Percentiles rank a stretch among this genome's conserved stretches.
Conservation (phyloP, 2,113 vertebrate species). For the Ammospiza nelsoni region DNA sequence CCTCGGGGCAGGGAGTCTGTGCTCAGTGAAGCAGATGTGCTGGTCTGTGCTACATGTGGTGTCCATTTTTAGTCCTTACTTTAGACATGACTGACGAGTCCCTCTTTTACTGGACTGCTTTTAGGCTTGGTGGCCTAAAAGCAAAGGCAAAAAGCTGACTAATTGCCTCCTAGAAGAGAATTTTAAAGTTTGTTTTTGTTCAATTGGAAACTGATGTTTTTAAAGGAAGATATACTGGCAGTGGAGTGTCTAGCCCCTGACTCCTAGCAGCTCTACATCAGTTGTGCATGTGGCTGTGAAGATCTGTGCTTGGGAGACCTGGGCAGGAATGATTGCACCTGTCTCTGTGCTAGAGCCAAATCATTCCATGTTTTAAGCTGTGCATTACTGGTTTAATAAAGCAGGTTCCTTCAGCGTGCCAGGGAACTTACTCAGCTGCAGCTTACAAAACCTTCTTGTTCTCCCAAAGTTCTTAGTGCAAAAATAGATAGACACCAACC, state of each 20-base stretch:
- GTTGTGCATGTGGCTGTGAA: neutral
- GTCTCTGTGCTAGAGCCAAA: slow-evolving; percentile 18
- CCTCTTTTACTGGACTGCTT: neutral
- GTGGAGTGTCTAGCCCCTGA: neutral
- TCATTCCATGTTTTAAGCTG: slow-evolving; percentile 40
- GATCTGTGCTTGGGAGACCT: neutral
- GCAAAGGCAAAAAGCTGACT: neutral
- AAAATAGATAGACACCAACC: slow-evolving; percentile 40
- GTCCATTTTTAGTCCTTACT: neutral
- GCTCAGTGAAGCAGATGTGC: neutral
- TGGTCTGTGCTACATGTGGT: neutral
- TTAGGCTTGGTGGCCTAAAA: neutral
- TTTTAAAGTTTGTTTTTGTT: neutral
- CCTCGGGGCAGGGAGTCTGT: neutral
- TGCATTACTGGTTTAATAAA: slow-evolving; percentile 50
- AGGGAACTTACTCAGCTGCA: slow-evolving; percentile 36
- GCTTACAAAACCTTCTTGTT: slow-evolving; percentile 52
- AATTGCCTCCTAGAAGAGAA: neutral
- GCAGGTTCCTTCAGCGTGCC: slow-evolving; percentile 32
- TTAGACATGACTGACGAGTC: neutral
- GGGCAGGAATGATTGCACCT: neutral
- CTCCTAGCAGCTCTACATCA: neutral
- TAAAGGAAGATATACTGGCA: neutral
- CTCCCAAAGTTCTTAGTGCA: slow-evolving; percentile 31
- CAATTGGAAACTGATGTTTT: neutral